Percentiles rank a stretch among this genome's conserved stretches.
Conservation (phyloP, 2,113 vertebrate species). For the Sylvietta virens region DNA sequence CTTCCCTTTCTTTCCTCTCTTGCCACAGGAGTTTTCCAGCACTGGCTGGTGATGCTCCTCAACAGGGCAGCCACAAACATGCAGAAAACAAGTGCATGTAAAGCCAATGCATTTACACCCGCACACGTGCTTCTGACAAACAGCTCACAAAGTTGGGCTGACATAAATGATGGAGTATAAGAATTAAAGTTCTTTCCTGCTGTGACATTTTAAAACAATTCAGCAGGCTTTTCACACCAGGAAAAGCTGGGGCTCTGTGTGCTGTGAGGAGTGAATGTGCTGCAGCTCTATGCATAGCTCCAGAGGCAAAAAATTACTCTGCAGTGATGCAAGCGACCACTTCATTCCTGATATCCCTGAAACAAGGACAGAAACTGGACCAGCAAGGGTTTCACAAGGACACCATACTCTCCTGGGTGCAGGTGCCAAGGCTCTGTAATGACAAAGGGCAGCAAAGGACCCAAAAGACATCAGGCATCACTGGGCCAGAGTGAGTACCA, state of each 20-base stretch:
- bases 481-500: neutral
- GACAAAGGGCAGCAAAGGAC: neutral
- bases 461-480: neutral
- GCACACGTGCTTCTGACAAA: rapidly evolving
- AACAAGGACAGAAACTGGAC: neutral
- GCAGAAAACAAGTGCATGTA: rapidly evolving
- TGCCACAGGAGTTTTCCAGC: neutral
- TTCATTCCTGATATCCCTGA: neutral
- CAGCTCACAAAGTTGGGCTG: neutral
- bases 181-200: neutral
- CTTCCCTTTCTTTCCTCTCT: neutral
- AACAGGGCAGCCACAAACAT: rapidly evolving
- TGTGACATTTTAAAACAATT: neutral
- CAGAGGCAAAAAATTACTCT: neutral
- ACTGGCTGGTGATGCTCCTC: neutral
- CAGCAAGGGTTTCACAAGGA: neutral
- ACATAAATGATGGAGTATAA: rapidly evolving
- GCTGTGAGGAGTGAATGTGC: rapidly evolving
- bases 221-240: neutral
- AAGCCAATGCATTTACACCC: neutral
- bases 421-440: neutral
- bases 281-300: rapidly evolving
- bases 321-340: neutral
- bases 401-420: rapidly evolving
- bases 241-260: rapidly evolving